These are phyloP conservation scores for Idaea dimidiata DNA, from an alignment of 2,888 invertebrate genomes.

Conservation along the genomic window DNA sequence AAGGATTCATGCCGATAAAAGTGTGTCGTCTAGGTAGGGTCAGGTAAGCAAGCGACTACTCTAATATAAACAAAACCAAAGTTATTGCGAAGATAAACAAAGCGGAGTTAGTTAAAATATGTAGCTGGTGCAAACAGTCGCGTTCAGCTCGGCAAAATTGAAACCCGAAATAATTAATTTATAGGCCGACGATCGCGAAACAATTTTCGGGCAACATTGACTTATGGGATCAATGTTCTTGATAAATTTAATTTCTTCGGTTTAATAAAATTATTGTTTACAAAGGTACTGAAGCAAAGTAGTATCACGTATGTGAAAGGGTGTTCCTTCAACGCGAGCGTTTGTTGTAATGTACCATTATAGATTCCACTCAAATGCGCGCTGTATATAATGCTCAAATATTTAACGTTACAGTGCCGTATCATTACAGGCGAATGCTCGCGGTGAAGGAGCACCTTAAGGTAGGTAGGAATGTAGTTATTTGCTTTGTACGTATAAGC, in stretches of 20 bases:
- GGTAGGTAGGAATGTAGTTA: too few species aligned
- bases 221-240: slow-evolving; percentile 43
- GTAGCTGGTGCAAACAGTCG: neutral
- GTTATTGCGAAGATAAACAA: neutral
- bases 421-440: too few species aligned
- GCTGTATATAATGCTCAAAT: too few species aligned
- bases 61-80: neutral
- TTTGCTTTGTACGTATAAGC: too few species aligned
- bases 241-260: slow-evolving; percentile 47
- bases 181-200: slow-evolving; percentile 57
- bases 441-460: too few species aligned
- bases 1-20: neutral
- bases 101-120: neutral
- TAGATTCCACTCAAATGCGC: too few species aligned
- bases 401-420: too few species aligned
- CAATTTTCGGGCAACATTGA: slow-evolving; percentile 64
- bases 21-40: neutral
- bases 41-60: neutral
- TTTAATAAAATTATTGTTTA: slow-evolving; percentile 22
- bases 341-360: too few species aligned
- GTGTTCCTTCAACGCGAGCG: too few species aligned
- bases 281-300: neutral
- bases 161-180: slow-evolving; percentile 57
- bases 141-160: neutral
- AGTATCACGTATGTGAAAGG: too few species aligned